phyloP scores from a whole-genome alignment of 1,140 invertebrate species.

The Pectinophora gossypiella region DNA sequence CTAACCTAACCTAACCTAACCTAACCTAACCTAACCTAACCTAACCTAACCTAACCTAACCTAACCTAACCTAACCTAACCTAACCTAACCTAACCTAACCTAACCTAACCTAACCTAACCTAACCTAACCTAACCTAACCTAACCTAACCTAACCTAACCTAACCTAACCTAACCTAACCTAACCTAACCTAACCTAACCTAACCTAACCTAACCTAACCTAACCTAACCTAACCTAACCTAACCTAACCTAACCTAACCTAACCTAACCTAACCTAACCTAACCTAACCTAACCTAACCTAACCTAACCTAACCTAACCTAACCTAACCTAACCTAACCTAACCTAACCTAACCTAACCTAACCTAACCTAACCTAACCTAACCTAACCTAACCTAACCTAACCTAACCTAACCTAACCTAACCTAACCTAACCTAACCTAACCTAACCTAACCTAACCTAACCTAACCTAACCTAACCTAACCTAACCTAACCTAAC shows the following conservation, averaged over 20 bases:
- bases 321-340: slow-evolving; percentile 4
- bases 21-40: too few species aligned
- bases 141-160: slow-evolving; percentile 17
- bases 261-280: slow-evolving; percentile 4
- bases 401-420: slow-evolving; percentile 4
- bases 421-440: slow-evolving; percentile 2
- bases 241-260: slow-evolving; percentile 5
- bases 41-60: slow-evolving; percentile 3
- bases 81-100: slow-evolving; percentile 4
- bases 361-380: slow-evolving; percentile 4
- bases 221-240: slow-evolving; percentile 4
- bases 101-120: slow-evolving; percentile 4
- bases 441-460: slow-evolving; percentile 5
- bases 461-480: slow-evolving; percentile 4
- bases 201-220: slow-evolving; percentile 2
- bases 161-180: slow-evolving; percentile 10
- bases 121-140: slow-evolving; percentile 4
- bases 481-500: slow-evolving; percentile 5
- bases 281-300: slow-evolving; percentile 5
- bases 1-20: slow-evolving; percentile 4
- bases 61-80: slow-evolving; percentile 5
- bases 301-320: slow-evolving; percentile 5
- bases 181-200: slow-evolving; percentile 14
- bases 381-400: slow-evolving; percentile 4
- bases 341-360: slow-evolving; percentile 5